A percentile compares a stretch with the other conserved stretches of the same genome.
These are phyloP conservation scores for Mus spicilegus DNA, from an alignment of 2,113 vertebrate species.

Conservation along the genomic window DNA sequence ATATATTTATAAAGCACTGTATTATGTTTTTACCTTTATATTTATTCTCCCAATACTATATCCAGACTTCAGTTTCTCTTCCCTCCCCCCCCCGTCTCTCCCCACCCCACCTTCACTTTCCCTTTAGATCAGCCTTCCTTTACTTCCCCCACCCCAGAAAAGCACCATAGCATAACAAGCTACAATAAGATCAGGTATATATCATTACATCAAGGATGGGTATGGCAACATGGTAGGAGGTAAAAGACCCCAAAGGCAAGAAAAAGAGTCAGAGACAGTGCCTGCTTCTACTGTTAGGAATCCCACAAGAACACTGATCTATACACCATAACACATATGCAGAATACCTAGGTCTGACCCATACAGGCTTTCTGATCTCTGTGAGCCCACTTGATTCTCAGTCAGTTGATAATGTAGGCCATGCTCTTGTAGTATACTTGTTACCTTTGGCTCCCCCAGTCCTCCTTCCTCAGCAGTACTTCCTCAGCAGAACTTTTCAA, in stretches of 20 bases:
- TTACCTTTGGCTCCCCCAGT: background rate
- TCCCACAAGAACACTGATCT: background rate
- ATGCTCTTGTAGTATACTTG: background rate
- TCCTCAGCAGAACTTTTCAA: background rate
- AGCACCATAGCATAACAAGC: background rate
- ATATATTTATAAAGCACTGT: background rate
- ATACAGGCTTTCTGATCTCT: background rate
- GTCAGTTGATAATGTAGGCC: background rate
- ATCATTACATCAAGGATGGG: background rate
- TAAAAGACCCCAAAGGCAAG: background rate
- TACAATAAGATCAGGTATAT: background rate
- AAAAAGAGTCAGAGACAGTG: background rate
- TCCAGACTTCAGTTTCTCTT: background rate
- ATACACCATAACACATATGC: background rate
- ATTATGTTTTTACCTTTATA: background rate
- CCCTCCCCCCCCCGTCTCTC: background rate
- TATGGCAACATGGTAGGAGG: background rate
- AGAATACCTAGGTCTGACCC: background rate
- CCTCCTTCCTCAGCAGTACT: background rate
- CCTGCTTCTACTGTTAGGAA: background rate
- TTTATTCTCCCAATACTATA: background rate
- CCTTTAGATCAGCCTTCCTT: background rate
- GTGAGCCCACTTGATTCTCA: background rate
- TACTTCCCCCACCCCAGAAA: background rate
- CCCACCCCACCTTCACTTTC: background rate